These are phyloP conservation scores for Hydractinia symbiolongicarpus DNA, from an alignment of 30 jellyfish, hydroid and myxozoan genomes.

Conservation along the genomic window DNA sequence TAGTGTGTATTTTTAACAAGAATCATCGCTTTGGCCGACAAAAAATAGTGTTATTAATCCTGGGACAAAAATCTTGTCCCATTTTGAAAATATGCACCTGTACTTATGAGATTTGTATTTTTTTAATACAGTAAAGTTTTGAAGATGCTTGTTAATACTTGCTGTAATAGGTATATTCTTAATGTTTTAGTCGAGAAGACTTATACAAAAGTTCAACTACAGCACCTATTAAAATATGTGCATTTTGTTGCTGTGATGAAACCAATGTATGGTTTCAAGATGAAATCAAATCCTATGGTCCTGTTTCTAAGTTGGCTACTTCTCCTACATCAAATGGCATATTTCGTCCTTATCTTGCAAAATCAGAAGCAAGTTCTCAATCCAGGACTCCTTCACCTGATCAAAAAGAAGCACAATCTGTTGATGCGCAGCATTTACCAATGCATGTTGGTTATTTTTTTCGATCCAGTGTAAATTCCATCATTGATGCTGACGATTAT, in stretches of 20 bases:
- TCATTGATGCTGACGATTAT: constrained; percentile 52
- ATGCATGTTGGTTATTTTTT: constrained; percentile 51
- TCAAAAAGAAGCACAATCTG: constrained; percentile 10
- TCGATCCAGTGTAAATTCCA: constrained; percentile 26
- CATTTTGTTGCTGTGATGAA: constrained; percentile 62
- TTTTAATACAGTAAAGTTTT: too few species aligned
- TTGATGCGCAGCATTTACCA: constrained; percentile 21
- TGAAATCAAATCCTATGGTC: constrained; percentile 63
- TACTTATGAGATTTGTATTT: too few species aligned
- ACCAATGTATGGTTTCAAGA: constrained; percentile 44
- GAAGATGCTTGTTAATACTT: too few species aligned
- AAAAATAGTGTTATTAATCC: too few species aligned
- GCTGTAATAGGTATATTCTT: too few species aligned
- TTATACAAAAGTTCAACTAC: constrained; percentile 14
- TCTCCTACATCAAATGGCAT: constrained; percentile 45
- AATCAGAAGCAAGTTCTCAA: constrained; percentile 18
- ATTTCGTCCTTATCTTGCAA: constrained; percentile 66
- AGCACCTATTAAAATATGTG: constrained; percentile 40
- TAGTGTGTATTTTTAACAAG: too few species aligned
- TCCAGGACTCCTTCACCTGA: constrained; percentile 40
- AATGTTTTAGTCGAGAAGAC: constrained; percentile 9
- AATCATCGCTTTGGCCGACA: too few species aligned
- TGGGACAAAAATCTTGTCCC: too few species aligned
- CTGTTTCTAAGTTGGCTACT: constrained; percentile 32
- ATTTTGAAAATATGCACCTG: too few species aligned